phyloP scores from a whole-genome alignment of 1,140 invertebrate genomes.

The Thrips palmi region DNA sequence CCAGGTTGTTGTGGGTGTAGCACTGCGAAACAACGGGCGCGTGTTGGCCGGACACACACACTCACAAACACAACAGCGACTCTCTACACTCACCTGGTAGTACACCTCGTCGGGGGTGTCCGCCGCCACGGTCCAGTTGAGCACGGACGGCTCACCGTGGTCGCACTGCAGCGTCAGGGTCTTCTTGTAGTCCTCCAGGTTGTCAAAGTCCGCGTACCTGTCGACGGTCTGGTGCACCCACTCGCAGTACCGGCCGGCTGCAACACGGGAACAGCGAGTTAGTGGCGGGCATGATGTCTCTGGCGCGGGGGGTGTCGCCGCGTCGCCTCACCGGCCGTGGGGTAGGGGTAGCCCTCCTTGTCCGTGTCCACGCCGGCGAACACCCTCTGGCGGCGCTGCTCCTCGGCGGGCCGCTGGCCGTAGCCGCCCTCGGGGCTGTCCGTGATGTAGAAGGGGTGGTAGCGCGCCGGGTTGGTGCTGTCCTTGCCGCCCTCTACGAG shows the following conservation, averaged over 20 bases:
- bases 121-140: constrained; percentile 64
- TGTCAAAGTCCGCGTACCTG: constrained; percentile 37
- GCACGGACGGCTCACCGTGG: constrained; percentile 43
- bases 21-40: constrained; percentile 52
- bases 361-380: constrained; percentile 67
- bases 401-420: constrained; percentile 46
- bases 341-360: constrained; percentile 51
- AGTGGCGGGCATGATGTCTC: too few species aligned
- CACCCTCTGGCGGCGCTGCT: constrained; percentile 46
- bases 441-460: constrained; percentile 90
- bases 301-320: background rate
- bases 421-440: constrained; percentile 66
- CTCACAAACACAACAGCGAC: too few species aligned
- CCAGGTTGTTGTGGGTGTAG: constrained; percentile 76
- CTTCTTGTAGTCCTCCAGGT: constrained; percentile 54
- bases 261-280: constrained; percentile 12
- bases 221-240: constrained; percentile 56
- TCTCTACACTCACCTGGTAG: constrained; percentile 52
- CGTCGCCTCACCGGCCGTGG: constrained; percentile 41
- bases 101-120: constrained; percentile 66
- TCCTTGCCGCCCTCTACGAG: constrained; percentile 58
- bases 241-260: constrained; percentile 51
- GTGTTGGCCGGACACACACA: too few species aligned
- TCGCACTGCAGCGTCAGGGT: constrained; percentile 58
- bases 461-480: constrained; percentile 34